phyloP scores from a whole-genome alignment of 2,888 invertebrate species.

The Drosophila mulleri region DNA sequence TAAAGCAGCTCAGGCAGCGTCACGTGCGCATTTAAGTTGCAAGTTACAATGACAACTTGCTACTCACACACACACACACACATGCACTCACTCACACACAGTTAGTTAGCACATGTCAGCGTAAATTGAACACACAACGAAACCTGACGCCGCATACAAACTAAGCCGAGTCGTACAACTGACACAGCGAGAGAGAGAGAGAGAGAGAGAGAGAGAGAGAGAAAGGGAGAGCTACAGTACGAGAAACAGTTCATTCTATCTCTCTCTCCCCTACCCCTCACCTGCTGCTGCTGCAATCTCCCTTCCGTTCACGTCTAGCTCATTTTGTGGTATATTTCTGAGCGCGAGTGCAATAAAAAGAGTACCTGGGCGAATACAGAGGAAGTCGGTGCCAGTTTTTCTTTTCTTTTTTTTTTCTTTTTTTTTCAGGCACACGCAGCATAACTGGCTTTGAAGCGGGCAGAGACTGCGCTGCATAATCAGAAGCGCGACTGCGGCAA shows the following conservation, averaged over 20 bases:
- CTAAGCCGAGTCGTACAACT: constrained; percentile 31
- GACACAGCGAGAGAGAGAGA: neutral
- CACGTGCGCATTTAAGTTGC: constrained; percentile 77
- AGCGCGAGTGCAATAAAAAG: constrained; percentile 73
- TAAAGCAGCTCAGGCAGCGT: constrained; percentile 71
- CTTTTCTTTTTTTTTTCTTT: constrained; percentile 66
- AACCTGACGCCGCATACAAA: constrained; percentile 79
- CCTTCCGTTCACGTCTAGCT: constrained; percentile 10
- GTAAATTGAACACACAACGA: constrained; percentile 77
- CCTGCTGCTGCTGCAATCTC: neutral
- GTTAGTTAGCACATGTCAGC: constrained; percentile 79
- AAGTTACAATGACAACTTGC: constrained; percentile 77
- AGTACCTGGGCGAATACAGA: constrained; percentile 45
- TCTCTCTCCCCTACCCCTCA: neutral
- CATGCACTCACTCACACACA: constrained; percentile 24
- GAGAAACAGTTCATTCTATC: neutral
- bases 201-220: neutral
- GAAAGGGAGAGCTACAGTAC: neutral
- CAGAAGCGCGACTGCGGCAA: constrained; percentile 55
- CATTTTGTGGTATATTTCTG: constrained; percentile 66
- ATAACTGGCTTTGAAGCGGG: constrained; percentile 44
- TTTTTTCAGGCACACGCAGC: constrained; percentile 59
- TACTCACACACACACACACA: constrained; percentile 33
- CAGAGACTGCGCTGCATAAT: constrained; percentile 67
- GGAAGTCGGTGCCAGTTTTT: constrained; percentile 68